Percentiles rank a stretch among this genome's conserved stretches.
Evolutionary conservation across 1,140 invertebrate species (phyloP).

Genomic region (Pseudomyrmex gracilis): DNA sequence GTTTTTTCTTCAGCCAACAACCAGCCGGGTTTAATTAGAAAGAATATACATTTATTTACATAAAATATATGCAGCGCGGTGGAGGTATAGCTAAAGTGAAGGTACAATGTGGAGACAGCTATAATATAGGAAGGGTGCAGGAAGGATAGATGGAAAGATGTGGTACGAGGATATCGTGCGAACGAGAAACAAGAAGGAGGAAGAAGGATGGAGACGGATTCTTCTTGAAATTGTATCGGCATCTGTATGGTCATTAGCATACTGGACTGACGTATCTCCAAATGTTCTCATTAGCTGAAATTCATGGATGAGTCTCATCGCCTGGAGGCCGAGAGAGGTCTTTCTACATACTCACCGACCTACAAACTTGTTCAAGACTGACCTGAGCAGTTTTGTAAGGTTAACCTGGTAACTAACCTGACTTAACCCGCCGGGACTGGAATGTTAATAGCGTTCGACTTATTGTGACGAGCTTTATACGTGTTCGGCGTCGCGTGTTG

Average conservation of each 20-base stretch:
- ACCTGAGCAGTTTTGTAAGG: slow-evolving; percentile 73
- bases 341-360: slow-evolving; percentile 56
- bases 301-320: slow-evolving; percentile 85
- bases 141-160: slow-evolving; percentile 61
- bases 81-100: slow-evolving; percentile 82
- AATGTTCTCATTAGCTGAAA: slow-evolving; percentile 86
- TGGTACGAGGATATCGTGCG: slow-evolving; percentile 59
- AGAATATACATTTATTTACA: slow-evolving; percentile 69
- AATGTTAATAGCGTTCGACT: slow-evolving; percentile 74
- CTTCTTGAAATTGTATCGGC: slow-evolving; percentile 86
- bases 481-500: background rate
- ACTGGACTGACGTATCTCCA: slow-evolving; percentile 86
- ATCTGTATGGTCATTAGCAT: slow-evolving; percentile 86
- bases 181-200: slow-evolving; percentile 55
- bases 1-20: slow-evolving; percentile 18
- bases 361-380: slow-evolving; percentile 72
- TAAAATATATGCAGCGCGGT: slow-evolving; percentile 58
- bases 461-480: slow-evolving; percentile 70
- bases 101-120: slow-evolving; percentile 80
- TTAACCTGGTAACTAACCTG: slow-evolving; percentile 76
- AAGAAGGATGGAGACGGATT: slow-evolving; percentile 79
- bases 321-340: slow-evolving; percentile 65
- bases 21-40: slow-evolving; percentile 66
- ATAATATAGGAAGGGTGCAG: slow-evolving; percentile 81
- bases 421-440: slow-evolving; percentile 72